Percentiles rank a stretch among this genome's conserved stretches.
Evolutionary conservation across 1,140 invertebrate genomes (phyloP).

Genomic region (Coptotermes formosanus): DNA sequence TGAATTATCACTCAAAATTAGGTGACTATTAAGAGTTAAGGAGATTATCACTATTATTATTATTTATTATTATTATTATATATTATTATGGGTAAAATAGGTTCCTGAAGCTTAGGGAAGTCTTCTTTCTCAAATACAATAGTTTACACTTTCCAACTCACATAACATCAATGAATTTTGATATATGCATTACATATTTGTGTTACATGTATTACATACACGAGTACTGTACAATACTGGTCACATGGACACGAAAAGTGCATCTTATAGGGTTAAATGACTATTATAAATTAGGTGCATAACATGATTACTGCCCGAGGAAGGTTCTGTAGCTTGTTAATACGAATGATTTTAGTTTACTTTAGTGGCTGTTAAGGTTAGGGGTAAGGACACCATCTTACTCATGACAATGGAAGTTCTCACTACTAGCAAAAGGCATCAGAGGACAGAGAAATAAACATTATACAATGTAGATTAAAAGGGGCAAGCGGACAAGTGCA

Average conservation of each 20-base stretch:
- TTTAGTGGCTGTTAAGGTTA: neutral
- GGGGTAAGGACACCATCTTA: neutral
- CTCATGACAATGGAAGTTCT: neutral
- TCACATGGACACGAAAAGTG: neutral
- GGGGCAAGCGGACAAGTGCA: neutral
- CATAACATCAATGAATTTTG: neutral
- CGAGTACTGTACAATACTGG: neutral
- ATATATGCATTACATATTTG: neutral
- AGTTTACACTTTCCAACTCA: neutral
- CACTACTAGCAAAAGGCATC: neutral
- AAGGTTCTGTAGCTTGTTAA: constrained; percentile 3
- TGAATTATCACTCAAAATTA: no score
- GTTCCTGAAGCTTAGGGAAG: neutral
- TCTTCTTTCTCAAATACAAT: neutral
- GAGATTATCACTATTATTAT: neutral
- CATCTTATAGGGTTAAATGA: neutral
- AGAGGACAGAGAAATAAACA: constrained; percentile 5
- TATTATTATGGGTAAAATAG: neutral
- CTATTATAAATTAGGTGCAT: neutral
- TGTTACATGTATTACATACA: neutral
- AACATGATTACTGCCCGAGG: neutral
- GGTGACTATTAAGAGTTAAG: no score
- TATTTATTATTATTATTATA: neutral
- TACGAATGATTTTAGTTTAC: neutral
- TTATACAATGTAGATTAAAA: neutral